phyloP scores from a whole-genome alignment of 2,888 invertebrate species.

The Pyrrhosoma nymphula region DNA sequence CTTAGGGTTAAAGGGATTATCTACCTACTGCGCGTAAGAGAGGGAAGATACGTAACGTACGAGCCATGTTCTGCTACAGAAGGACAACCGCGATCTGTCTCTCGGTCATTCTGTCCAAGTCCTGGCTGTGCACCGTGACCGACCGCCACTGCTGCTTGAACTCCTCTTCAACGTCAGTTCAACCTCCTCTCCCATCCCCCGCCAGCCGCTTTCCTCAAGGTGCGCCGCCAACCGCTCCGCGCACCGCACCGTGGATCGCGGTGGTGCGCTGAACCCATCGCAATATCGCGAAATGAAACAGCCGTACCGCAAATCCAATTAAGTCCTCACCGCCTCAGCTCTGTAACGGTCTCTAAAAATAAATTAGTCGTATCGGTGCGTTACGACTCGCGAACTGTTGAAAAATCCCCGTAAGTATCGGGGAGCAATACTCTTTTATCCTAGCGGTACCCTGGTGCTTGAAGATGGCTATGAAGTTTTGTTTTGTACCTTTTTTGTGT shows the following conservation, averaged over 20 bases:
- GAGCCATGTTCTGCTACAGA: no score
- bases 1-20: no score
- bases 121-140: background rate
- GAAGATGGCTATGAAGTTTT: no score
- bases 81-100: background rate
- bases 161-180: background rate
- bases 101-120: background rate
- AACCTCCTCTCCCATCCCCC: background rate
- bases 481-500: no score
- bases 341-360: background rate
- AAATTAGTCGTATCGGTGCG: background rate
- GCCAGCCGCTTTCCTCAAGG: background rate
- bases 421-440: no score
- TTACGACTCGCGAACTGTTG: background rate
- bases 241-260: no score
- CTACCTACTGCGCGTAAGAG: no score
- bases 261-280: background rate
- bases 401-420: no score
- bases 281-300: slow-evolving; percentile 9
- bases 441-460: no score
- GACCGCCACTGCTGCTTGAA: no score
- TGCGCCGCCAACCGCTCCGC: background rate
- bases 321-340: background rate
- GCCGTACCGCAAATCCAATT: slow-evolving; percentile 34
- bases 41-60: no score